Base-by-base conservation (phyloP, 2,888 invertebrate species). In the Synanthedon myopaeformis region DNA sequence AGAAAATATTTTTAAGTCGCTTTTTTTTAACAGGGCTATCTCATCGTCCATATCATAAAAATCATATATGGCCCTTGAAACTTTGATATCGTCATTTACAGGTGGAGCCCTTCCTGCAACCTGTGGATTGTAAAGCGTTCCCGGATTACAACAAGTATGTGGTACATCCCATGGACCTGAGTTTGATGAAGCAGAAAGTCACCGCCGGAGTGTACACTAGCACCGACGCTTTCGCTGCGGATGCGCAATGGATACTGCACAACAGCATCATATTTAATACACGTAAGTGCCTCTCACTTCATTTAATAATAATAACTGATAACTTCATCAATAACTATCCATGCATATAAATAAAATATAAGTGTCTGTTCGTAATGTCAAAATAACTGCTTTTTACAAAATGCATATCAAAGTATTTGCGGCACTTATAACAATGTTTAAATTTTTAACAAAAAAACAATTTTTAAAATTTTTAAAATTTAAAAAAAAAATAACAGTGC, bases 221-320 rank as follows among this genome's bases (percentile, higher is more conserved):
- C 72, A 94, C 96, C 0, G 96, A 96, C 67, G 95, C 95, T 3
- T 97, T 98, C 79, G 87, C 95, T 54, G 93, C 94, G 1, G 98
- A 98, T 77, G 92, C 93, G 8, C 96, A 96, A 75, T 98, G 97
- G 97, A 94, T 98, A 68, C 89, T 95, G 53, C 98, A 98, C 76
- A 97, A 98, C 79, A 95, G 96, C 69, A 92, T 95, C 56, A 93
- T 97, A 58, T 97, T 94, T 74, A 96, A 96, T 85, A 93, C 95
- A 68, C 90, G 96, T 95, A 89, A 90, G 13, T 13, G 45, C 1
- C 23, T 17, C 17, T 19, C 19, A 17, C n/a, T 14, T 49, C 12
- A 49, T 49, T 19, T 11, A 49, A 1, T 49, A n/a, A 49, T 49
- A 10, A 42, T 42, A 42, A 42, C 10, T 3, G 23, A 10, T 42